phyloP scores from a whole-genome alignment of 1,140 invertebrate species.

The Leptinotarsa lineolata region DNA sequence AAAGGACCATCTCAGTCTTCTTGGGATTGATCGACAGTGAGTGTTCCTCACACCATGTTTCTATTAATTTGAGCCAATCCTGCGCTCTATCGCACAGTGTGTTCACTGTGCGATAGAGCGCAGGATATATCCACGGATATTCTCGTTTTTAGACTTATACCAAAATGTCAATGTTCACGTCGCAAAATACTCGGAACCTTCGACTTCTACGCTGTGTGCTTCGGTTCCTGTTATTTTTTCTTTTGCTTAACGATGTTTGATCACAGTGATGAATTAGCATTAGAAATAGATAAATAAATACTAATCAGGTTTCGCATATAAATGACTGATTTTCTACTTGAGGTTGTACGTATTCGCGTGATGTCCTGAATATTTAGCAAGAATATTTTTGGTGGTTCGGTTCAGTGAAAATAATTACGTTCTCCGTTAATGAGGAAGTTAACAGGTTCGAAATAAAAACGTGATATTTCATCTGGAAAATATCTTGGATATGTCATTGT shows the following conservation, averaged over 20 bases:
- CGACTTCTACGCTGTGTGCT: background rate
- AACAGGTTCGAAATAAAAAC: no score
- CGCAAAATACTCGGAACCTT: background rate
- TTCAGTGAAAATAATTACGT: background rate
- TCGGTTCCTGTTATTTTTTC: background rate
- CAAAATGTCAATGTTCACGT: no score
- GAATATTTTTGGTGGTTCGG: background rate
- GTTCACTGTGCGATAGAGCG: no score
- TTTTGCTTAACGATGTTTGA: background rate
- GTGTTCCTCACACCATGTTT: no score
- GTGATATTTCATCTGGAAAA: no score
- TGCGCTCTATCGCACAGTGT: no score
- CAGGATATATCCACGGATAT: no score
- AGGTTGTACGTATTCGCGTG: background rate
- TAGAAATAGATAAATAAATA: background rate
- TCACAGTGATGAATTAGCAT: background rate
- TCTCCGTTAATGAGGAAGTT: background rate
- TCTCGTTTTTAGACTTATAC: no score
- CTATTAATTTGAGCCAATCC: no score
- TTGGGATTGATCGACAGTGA: no score
- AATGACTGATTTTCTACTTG: constrained; percentile 6
- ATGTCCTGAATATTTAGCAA: background rate
- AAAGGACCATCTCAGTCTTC: no score
- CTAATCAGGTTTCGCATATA: constrained; percentile 1
- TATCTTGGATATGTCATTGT: no score